Percentiles rank a stretch among this genome's conserved stretches.
Evolutionary conservation across 2,113 vertebrate species (phyloP).

Genomic region (Channa maculata): DNA sequence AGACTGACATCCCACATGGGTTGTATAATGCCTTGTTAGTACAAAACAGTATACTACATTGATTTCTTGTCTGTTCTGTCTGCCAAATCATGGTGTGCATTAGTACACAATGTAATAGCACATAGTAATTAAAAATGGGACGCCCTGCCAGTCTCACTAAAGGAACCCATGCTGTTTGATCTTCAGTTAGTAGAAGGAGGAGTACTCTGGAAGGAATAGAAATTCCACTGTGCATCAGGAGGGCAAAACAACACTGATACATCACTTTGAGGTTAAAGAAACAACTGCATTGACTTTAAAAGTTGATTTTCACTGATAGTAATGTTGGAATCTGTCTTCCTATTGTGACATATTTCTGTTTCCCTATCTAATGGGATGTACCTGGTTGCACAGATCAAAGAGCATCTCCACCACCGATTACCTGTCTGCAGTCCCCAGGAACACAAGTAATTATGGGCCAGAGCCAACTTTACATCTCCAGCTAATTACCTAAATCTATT

Average conservation of each 20-base stretch:
- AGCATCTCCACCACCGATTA: constrained; percentile 33
- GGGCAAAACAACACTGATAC: constrained; percentile 9
- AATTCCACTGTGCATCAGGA: constrained; percentile 6
- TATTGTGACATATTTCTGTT: too few species aligned
- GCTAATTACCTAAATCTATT: constrained; percentile 75
- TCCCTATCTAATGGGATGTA: too few species aligned
- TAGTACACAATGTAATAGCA: constrained; percentile 32
- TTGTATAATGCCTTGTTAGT: constrained; percentile 22
- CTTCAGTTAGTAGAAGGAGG: constrained; percentile 61
- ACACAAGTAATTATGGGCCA: constrained; percentile 63
- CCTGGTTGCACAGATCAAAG: constrained; percentile 74
- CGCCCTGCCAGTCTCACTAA: constrained; percentile 43
- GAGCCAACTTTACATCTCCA: constrained; percentile 59
- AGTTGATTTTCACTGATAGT: not conserved
- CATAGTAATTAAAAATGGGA: constrained; percentile 52
- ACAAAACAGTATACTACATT: constrained; percentile 23
- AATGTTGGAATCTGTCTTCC: not conserved
- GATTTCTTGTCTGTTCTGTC: constrained; percentile 17
- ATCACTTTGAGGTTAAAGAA: constrained; percentile 7
- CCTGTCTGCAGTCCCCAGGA: constrained; percentile 45
- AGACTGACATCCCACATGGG: not conserved
- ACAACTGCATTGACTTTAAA: constrained; percentile 2
- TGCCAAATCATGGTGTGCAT: constrained; percentile 51
- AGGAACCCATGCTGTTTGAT: constrained; percentile 60
- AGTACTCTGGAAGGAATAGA: constrained; percentile 29